Evolutionary conservation across 2,888 invertebrate species (phyloP).

Genomic region (Glyphotaelius pellucidus): DNA sequence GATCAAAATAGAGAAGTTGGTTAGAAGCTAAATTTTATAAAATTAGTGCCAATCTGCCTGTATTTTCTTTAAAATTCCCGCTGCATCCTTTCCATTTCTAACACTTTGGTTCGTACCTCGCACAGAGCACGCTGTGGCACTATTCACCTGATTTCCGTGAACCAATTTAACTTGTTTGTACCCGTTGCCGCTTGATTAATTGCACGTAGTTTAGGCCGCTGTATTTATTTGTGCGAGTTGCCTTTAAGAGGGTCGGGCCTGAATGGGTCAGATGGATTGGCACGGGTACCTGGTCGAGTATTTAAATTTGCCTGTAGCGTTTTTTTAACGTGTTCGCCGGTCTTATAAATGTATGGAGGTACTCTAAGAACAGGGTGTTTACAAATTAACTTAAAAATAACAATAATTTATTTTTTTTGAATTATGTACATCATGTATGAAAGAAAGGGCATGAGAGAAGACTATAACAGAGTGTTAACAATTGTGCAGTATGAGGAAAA

Average conservation of each 20-base stretch:
- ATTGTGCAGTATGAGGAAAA: too few species aligned
- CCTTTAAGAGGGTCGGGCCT: slow-evolving; percentile 18
- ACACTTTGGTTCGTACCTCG: neutral
- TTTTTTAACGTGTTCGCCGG: slow-evolving; percentile 2
- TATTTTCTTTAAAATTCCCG: neutral
- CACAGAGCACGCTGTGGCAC: neutral
- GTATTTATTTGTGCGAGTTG: slow-evolving; percentile 64
- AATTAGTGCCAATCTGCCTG: neutral
- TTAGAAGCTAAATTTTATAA: neutral
- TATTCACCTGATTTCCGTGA: slow-evolving; percentile 62
- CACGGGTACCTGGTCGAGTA: neutral
- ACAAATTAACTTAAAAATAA: neutral
- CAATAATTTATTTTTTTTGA: neutral
- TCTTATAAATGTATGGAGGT: slow-evolving; percentile 2
- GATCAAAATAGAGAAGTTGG: neutral
- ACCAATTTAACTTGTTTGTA: slow-evolving; percentile 63
- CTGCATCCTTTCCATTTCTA: neutral
- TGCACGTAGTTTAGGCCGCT: slow-evolving; percentile 59
- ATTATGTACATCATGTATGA: too few species aligned
- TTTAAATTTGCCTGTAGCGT: neutral
- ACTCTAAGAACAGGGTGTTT: neutral
- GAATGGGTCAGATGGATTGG: slow-evolving; percentile 15
- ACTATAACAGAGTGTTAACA: too few species aligned
- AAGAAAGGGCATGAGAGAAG: too few species aligned
- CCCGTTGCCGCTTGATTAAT: slow-evolving; percentile 63